Conservation (phyloP, 2,113 vertebrate species). For the Planiliza haematocheilus region DNA sequence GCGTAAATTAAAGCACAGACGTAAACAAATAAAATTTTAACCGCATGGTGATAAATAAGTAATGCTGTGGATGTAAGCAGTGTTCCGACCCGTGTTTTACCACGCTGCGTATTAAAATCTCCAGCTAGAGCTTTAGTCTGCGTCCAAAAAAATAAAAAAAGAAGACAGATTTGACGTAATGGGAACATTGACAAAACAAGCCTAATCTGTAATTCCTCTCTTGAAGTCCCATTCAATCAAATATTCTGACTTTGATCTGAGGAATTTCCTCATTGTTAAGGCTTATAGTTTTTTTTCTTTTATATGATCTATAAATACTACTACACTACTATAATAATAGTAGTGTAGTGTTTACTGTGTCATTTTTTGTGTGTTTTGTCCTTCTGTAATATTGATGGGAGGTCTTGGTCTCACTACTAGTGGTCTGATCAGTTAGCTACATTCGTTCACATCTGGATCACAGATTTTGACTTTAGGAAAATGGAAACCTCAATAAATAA, state of each 20-base stretch:
- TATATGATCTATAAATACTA: no score
- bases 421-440: no score
- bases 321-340: no score
- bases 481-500: not conserved
- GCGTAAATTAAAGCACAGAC: conserved; percentile 38
- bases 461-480: conserved; percentile 7
- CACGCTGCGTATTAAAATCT: conserved; percentile 49
- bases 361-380: no score
- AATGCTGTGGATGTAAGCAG: conserved; percentile 6
- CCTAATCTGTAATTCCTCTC: conserved; percentile 32
- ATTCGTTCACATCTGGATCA: conserved; percentile 16
- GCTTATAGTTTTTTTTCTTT: no score
- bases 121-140: conserved; percentile 48
- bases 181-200: conserved; percentile 57
- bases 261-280: not conserved
- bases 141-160: conserved; percentile 63
- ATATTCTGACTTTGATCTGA: conserved; percentile 6
- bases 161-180: conserved; percentile 61
- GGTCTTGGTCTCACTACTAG: no score
- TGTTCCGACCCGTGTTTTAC: conserved; percentile 39
- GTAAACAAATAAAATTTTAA: conserved; percentile 51
- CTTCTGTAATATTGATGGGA: no score
- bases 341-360: no score
- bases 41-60: conserved; percentile 33
- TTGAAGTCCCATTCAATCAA: conserved; percentile 29